Evolutionary conservation across 2,888 invertebrate species (phyloP).

Genomic region (Boloria euphrosyne): DNA sequence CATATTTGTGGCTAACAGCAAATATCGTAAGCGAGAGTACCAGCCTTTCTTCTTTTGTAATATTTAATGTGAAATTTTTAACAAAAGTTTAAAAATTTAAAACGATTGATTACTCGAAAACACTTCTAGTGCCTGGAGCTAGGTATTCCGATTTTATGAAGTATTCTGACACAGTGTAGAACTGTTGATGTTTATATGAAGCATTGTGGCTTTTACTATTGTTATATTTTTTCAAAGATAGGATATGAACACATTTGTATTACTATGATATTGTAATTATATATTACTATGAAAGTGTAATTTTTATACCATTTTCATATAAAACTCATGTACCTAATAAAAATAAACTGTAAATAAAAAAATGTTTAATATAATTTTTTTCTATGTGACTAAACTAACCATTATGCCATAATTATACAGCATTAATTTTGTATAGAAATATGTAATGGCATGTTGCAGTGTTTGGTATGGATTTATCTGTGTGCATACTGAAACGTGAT

Average conservation of each 20-base stretch:
- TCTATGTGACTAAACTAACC: constrained; percentile 78
- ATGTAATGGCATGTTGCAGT: constrained; percentile 68
- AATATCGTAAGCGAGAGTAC: constrained; percentile 73
- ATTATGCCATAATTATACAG: constrained; percentile 67
- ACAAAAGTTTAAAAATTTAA: constrained; percentile 51
- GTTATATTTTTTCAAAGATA: constrained; percentile 79
- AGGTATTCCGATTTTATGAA: constrained; percentile 61
- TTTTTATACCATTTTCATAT: constrained; percentile 82
- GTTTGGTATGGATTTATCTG: constrained; percentile 77
- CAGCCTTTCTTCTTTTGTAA: constrained; percentile 57
- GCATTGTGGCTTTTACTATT: constrained; percentile 77
- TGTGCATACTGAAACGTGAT: constrained; percentile 81
- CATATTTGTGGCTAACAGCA: constrained; percentile 70
- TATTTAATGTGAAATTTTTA: constrained; percentile 52
- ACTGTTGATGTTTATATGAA: constrained; percentile 67
- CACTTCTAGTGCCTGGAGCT: constrained; percentile 72
- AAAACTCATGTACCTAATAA: constrained; percentile 80
- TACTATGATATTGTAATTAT: constrained; percentile 70
- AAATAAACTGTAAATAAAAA: constrained; percentile 72
- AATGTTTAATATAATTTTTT: constrained; percentile 78
- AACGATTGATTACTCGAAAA: constrained; percentile 40
- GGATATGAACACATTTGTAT: constrained; percentile 77
- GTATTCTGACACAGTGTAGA: constrained; percentile 60
- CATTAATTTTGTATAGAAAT: constrained; percentile 76
- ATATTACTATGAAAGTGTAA: constrained; percentile 78